Base-by-base conservation (phyloP, 2,888 invertebrate species). In the Cheilosia grossa region DNA sequence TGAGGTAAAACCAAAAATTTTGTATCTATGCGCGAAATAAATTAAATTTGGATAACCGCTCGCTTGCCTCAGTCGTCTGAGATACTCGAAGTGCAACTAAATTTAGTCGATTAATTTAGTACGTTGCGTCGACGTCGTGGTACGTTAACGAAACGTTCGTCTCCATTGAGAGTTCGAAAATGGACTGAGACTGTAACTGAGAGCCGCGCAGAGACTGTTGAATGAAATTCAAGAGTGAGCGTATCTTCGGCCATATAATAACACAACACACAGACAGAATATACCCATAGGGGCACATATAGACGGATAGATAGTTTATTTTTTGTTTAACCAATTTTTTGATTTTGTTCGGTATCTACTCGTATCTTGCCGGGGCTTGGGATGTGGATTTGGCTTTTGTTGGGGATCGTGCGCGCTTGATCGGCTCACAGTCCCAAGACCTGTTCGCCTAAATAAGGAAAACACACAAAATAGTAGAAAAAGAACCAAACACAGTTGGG, bases 161-260 rank as follows among this genome's bases (percentile, higher is more conserved):
- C 64, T 85, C 85, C 85, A 85, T 85, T 85, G 85, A 85, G 74
- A 74, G 81, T 85, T 85, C 85, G 85, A 85, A 81, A 85, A 85
- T 85, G 81, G 80, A 85, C 85, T 42, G 13, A 58, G 56, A n/a
- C 21, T 44, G 27, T 6, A 24, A 33, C 49, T 6, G 10, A 47
- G 33, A 37, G 27, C 44, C 70, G 69, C 56, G 42, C 78, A 64
- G 54, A 72, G 78, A 78, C 69, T 54, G 73, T 58, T 80, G 83
- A 83, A 83, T 83, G 80, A 80, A 83, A 75, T 49, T 64, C 56
- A 19, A 82, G 63, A 64, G 72, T 61, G 69, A 70, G 66, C 70
- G 73, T 74, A 61, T 82, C 58, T 56, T 24, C 51, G 21, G 24
- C 58, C 58, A 51, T 51, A 51, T 17, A 59, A 13, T 47, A 21